Percentiles rank a stretch among this genome's conserved stretches.
Evolutionary conservation across 2,113 vertebrate genomes (phyloP).

Genomic region (Leptodactylus fuscus): DNA sequence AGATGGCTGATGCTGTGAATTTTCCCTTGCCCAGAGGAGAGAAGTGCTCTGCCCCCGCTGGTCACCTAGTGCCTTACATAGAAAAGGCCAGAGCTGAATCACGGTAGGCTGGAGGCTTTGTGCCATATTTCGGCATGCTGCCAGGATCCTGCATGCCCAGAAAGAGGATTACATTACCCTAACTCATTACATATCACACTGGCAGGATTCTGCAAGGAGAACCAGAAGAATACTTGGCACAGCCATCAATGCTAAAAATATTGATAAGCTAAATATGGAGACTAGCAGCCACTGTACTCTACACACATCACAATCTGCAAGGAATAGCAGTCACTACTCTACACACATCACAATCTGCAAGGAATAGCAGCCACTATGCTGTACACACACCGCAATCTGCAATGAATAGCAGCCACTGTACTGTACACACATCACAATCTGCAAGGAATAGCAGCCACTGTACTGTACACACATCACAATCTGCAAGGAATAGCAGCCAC

Average conservation of each 20-base stretch:
- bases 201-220: conserved; percentile 10
- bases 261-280: background rate
- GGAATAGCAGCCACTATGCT: too few species aligned
- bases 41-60: too few species aligned
- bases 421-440: too few species aligned
- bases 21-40: too few species aligned
- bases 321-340: too few species aligned
- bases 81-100: conserved; percentile 19
- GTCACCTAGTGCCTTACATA: background rate
- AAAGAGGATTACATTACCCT: background rate
- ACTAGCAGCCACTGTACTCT: background rate
- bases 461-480: too few species aligned
- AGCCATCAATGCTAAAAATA: background rate
- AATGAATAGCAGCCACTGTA: background rate
- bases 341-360: too few species aligned
- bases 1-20: background rate
- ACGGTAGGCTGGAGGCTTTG: conserved; percentile 27
- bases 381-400: background rate
- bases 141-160: conserved; percentile 11
- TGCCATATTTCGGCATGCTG: conserved; percentile 3
- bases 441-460: too few species aligned
- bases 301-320: too few species aligned
- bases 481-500: too few species aligned
- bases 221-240: background rate
- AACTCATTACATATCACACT: background rate